These are phyloP conservation scores for Pyrrhia umbra DNA, from an alignment of 2,888 invertebrate genomes.

Conservation along the genomic window DNA sequence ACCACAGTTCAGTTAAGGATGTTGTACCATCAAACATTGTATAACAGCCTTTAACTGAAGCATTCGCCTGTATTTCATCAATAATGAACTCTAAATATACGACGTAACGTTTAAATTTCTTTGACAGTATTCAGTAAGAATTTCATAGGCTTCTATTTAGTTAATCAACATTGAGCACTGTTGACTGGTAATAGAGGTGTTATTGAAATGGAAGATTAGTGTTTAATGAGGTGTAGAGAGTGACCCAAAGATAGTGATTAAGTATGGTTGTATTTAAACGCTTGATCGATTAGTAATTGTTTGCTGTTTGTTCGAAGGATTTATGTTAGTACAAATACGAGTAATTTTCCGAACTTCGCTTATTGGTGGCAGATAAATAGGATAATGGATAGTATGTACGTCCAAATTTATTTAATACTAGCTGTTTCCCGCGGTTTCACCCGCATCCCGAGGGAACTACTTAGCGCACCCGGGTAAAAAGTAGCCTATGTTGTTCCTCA, in stretches of 20 bases:
- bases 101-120: neutral
- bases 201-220: conserved; percentile 8
- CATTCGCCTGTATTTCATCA: conserved; percentile 1
- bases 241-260: conserved; percentile 11
- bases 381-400: too few species aligned
- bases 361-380: too few species aligned
- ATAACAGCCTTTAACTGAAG: conserved; percentile 4
- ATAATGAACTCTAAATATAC: neutral
- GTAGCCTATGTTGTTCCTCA: too few species aligned
- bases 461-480: too few species aligned
- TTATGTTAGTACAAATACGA: too few species aligned
- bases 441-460: too few species aligned
- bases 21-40: conserved; percentile 34
- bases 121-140: neutral
- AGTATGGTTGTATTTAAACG: too few species aligned
- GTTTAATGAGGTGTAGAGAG: conserved; percentile 32
- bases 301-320: too few species aligned
- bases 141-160: neutral
- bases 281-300: too few species aligned
- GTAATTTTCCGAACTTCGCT: too few species aligned
- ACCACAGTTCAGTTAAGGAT: conserved; percentile 32
- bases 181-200: neutral
- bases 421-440: too few species aligned
- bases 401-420: too few species aligned
- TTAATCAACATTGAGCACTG: conserved; percentile 2